A percentile compares a stretch with the other conserved stretches of the same genome.
These are phyloP conservation scores for Panulirus ornatus DNA, from an alignment of 1,140 invertebrate species.

Conservation along the genomic window DNA sequence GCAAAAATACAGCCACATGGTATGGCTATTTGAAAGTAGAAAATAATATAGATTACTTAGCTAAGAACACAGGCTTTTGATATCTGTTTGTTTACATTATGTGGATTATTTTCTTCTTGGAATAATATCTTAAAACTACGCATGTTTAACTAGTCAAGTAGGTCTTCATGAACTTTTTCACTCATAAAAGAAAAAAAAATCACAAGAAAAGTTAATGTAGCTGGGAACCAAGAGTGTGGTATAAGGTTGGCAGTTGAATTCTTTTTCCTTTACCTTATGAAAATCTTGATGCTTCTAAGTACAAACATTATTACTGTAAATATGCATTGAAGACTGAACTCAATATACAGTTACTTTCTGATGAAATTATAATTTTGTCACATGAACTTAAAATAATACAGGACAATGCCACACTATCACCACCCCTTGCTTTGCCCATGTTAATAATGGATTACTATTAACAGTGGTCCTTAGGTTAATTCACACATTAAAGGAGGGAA, in stretches of 20 bases:
- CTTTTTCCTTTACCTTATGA: conserved; percentile 28
- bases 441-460: conserved; percentile 67
- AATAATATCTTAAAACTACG: conserved; percentile 12
- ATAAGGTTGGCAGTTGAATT: conserved; percentile 31
- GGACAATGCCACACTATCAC: conserved; percentile 29
- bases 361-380: background rate
- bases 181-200: conserved; percentile 15
- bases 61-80: background rate
- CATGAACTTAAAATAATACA: conserved; percentile 24
- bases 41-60: background rate
- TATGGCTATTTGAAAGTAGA: background rate
- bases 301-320: too few species aligned
- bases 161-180: conserved; percentile 37
- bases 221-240: conserved; percentile 55
- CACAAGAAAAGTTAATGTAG: conserved; percentile 16
- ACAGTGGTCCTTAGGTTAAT: conserved; percentile 67
- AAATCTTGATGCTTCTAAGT: too few species aligned
- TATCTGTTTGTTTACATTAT: conserved; percentile 20
- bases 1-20: background rate
- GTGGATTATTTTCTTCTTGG: background rate
- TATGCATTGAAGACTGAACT: too few species aligned
- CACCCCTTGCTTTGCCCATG: conserved; percentile 72
- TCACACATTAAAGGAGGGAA: conserved; percentile 66
- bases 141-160: conserved; percentile 11
- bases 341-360: too few species aligned